These are phyloP conservation scores for Rhingia rostrata DNA, from an alignment of 2,888 invertebrate genomes.

Conservation along the genomic window DNA sequence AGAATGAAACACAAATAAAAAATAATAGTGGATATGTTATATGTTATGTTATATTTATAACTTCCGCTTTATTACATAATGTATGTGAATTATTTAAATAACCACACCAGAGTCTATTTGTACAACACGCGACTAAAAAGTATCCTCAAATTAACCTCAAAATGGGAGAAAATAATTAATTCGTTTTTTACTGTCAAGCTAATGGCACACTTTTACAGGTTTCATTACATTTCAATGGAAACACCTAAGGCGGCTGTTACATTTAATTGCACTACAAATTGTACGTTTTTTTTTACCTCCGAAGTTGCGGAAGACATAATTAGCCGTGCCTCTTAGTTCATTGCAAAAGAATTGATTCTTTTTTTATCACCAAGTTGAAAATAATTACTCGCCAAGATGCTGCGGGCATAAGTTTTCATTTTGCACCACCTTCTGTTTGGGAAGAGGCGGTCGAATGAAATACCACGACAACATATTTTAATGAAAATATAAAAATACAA, in stretches of 20 bases:
- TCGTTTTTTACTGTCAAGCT: constrained; percentile 1
- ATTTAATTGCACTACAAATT: constrained; percentile 25
- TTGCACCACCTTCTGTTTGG: neutral
- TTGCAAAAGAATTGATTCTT: constrained; percentile 9
- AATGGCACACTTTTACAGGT: constrained; percentile 33
- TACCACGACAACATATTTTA: constrained; percentile 8
- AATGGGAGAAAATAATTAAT: constrained; percentile 7
- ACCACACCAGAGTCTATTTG: too few relatives aligned
- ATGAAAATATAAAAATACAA: constrained; percentile 17
- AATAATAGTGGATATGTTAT: too few relatives aligned
- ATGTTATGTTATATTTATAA: too few relatives aligned
- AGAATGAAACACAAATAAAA: too few relatives aligned
- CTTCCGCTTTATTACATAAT: too few relatives aligned
- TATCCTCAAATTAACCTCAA: constrained; percentile 38
- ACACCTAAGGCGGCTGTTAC: constrained; percentile 21
- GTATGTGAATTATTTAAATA: too few relatives aligned
- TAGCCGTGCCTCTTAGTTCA: constrained; percentile 7
- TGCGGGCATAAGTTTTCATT: constrained; percentile 10
- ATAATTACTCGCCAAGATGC: neutral
- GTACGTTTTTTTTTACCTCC: constrained; percentile 3
- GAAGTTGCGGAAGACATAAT: constrained; percentile 22
- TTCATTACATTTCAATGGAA: constrained; percentile 47
- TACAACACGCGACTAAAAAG: constrained; percentile 36
- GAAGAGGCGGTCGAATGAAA: neutral
- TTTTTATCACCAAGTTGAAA: neutral